These are phyloP conservation scores for Probosciger aterrimus DNA, from an alignment of 2,113 vertebrate species.

Conservation along the genomic window DNA sequence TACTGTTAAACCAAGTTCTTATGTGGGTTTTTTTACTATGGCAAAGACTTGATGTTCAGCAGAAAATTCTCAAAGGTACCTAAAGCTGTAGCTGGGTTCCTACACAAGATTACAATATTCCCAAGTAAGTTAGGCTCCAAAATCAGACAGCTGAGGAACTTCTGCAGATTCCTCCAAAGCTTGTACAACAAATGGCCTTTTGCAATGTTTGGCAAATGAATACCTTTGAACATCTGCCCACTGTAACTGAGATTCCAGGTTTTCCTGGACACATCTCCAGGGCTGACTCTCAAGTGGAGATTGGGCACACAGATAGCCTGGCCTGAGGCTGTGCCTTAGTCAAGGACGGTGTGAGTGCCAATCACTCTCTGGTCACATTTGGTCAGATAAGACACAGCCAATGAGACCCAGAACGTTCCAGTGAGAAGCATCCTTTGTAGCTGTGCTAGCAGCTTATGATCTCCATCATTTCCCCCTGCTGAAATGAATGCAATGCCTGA, in stretches of 20 bases:
- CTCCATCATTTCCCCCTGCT: neutral
- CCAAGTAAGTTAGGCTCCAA: neutral
- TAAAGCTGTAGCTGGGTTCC: neutral
- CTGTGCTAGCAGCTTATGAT: neutral
- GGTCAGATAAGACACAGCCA: neutral
- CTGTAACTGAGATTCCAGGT: neutral
- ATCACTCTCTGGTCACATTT: neutral
- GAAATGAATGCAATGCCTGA: neutral
- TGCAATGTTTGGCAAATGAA: neutral
- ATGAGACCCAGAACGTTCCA: fast-evolving
- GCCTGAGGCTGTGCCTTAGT: neutral
- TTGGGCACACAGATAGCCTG: neutral
- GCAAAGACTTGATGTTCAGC: neutral
- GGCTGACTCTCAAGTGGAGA: neutral
- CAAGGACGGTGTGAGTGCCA: neutral
- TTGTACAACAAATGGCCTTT: neutral
- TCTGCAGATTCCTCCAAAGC: neutral
- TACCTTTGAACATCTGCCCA: neutral
- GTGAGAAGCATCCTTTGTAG: neutral
- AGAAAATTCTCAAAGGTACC: neutral
- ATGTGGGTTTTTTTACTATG: neutral
- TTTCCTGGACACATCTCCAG: neutral
- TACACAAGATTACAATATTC: neutral
- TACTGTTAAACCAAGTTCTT: neutral
- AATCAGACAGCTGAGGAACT: neutral